Evolutionary conservation across 2,888 invertebrate genomes (phyloP), one percentile per base, ranked within the genome.

Genomic region (Atrina japonica): DNA sequence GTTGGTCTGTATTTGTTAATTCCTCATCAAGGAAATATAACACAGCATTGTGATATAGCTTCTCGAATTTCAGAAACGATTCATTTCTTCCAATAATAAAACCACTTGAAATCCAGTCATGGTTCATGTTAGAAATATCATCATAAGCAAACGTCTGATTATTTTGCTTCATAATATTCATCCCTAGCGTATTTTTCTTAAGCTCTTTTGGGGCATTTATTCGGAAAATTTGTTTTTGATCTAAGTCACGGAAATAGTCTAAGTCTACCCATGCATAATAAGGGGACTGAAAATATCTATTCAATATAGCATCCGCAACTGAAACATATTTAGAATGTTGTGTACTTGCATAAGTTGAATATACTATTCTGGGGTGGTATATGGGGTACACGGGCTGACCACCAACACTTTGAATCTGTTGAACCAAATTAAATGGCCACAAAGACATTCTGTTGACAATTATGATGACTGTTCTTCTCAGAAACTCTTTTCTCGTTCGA

Each of bases 201-300:
- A 73, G 55, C 5, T 56, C 56, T 3, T 43, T 27, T 9, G 74
- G 74, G 6, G 60, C 29, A 18, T 60, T 41, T 0, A 83, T 27
- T 52, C 60, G 45, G 59, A 83, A 83, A n/a, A 27, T 41, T 5
- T 64, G 41, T 1, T 66, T 60, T 5, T 70, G 53, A 7, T 66
- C 52, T 25, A 70, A 53, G 27, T 78, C 50, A 9, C 82, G 75
- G 52, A 81, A 82, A 70, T 78, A 81, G 11, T 82, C 84, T 7
- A 83, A 65, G 59, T 84, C 84, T 0, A 84, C 29, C 84, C 84
- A 84, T 29, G 79, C 71, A 49, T 76, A 77, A 68, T 75, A 81
- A 25, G 69, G 69, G 6, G 76, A 69, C 6, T 64, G 40, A 61
- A 82, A 83, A 60, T 58, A 61, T n/a, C 79, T 69, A 6, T 63